phyloP scores from a whole-genome alignment of 2,113 vertebrate genomes.

The Hippocampus abdominalis region DNA sequence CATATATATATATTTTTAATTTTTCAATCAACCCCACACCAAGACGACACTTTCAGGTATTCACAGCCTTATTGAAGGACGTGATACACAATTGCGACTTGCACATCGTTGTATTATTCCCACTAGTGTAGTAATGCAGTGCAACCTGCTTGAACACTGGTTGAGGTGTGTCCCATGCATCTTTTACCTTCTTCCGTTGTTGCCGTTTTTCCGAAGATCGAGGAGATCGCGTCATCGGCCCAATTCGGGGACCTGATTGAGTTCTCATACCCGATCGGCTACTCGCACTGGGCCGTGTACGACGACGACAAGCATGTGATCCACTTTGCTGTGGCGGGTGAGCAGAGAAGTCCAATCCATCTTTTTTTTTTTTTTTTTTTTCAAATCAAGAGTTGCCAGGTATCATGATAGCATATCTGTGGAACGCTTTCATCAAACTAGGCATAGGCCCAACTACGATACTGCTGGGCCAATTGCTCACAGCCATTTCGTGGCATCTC shows the following conservation, averaged over 20 bases:
- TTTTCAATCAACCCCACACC: too few relatives aligned
- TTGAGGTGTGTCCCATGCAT: background rate
- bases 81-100: background rate
- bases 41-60: too few relatives aligned
- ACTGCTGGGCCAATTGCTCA: too few relatives aligned
- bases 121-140: background rate
- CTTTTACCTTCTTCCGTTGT: background rate
- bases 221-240: background rate
- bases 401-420: background rate
- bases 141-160: background rate
- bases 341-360: background rate
- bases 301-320: background rate
- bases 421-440: too few relatives aligned
- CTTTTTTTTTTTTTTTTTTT: too few relatives aligned
- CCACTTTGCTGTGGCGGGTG: slow-evolving; percentile 13
- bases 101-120: background rate
- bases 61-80: too few relatives aligned
- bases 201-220: background rate
- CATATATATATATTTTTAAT: too few relatives aligned
- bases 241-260: slow-evolving; percentile 8
- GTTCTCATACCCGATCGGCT: slow-evolving; percentile 14
- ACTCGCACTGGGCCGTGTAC: slow-evolving; percentile 16
- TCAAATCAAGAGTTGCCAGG: too few relatives aligned
- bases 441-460: too few relatives aligned
- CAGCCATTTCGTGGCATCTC: too few relatives aligned